phyloP scores from a whole-genome alignment of 37 sponge, comb jelly and placozoan species.

The Corticium candelabrum region DNA sequence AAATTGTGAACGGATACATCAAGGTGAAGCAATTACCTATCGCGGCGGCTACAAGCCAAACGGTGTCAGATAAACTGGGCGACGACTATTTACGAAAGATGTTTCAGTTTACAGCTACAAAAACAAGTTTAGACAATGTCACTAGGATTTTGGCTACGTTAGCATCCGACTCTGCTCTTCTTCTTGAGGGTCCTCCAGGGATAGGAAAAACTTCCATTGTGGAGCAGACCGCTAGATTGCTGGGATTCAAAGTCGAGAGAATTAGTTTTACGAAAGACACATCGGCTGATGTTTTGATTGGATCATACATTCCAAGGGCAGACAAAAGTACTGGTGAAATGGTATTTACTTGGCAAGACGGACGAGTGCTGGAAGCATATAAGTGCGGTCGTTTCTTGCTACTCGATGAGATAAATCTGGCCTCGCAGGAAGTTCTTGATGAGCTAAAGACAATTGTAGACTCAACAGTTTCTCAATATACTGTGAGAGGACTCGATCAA shows the following conservation, averaged over 20 bases:
- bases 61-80: neutral
- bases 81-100: neutral
- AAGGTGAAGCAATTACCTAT: neutral
- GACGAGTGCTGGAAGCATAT: neutral
- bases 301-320: neutral
- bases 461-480: neutral
- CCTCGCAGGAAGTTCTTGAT: constrained; percentile 5
- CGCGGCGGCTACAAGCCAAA: neutral
- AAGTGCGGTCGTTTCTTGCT: neutral
- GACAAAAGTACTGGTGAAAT: neutral
- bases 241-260: neutral
- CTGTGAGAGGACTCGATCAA: neutral
- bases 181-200: neutral
- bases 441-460: neutral
- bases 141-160: neutral
- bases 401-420: neutral
- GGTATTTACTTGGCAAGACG: neutral
- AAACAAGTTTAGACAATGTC: neutral
- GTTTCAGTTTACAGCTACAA: neutral
- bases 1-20: neutral
- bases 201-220: neutral
- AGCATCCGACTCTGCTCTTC: neutral
- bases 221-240: neutral
- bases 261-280: neutral
- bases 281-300: neutral